Conservation (phyloP, 2,888 invertebrate species). For the Drosophila helvetica region DNA sequence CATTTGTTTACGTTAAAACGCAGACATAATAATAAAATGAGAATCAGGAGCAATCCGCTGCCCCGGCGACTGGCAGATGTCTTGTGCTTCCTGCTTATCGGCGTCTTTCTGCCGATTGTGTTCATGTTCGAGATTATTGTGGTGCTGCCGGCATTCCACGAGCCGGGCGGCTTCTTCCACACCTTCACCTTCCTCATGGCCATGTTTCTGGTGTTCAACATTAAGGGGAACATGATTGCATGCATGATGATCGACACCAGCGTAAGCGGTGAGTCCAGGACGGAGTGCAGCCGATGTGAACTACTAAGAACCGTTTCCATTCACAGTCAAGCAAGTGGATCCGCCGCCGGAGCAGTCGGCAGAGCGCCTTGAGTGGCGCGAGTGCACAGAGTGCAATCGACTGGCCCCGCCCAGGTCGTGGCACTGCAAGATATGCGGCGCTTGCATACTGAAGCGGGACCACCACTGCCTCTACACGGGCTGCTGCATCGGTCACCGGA, state of each 20-base stretch:
- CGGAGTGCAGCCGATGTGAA: not conserved
- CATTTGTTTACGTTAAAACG: slow-evolving; percentile 22
- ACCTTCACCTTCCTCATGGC: slow-evolving; percentile 87
- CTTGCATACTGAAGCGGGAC: slow-evolving; percentile 92
- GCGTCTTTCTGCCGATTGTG: slow-evolving; percentile 68
- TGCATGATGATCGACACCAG: slow-evolving; percentile 91
- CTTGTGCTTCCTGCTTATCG: slow-evolving; percentile 68
- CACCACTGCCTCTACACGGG: slow-evolving; percentile 95
- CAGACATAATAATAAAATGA: slow-evolving; percentile 38
- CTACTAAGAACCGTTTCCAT: not conserved
- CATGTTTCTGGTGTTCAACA: slow-evolving; percentile 89
- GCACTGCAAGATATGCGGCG: slow-evolving; percentile 93
- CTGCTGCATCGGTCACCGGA: slow-evolving; percentile 93
- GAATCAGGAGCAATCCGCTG: slow-evolving; percentile 62
- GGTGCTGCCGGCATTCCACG: slow-evolving; percentile 89
- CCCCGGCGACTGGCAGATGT: slow-evolving; percentile 73
- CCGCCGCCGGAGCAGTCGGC: slow-evolving; percentile 9
- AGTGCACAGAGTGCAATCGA: slow-evolving; percentile 90
- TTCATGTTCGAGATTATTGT: slow-evolving; percentile 86
- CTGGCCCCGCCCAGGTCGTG: slow-evolving; percentile 92
- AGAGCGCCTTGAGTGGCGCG: slow-evolving; percentile 86
- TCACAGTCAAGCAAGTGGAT: slow-evolving; percentile 27
- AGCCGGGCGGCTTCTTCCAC: slow-evolving; percentile 85
- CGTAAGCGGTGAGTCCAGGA: slow-evolving; percentile 85
- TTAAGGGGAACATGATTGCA: slow-evolving; percentile 90